Evolutionary conservation across 2,113 vertebrate species (phyloP).

Genomic region (Menura novaehollandiae): DNA sequence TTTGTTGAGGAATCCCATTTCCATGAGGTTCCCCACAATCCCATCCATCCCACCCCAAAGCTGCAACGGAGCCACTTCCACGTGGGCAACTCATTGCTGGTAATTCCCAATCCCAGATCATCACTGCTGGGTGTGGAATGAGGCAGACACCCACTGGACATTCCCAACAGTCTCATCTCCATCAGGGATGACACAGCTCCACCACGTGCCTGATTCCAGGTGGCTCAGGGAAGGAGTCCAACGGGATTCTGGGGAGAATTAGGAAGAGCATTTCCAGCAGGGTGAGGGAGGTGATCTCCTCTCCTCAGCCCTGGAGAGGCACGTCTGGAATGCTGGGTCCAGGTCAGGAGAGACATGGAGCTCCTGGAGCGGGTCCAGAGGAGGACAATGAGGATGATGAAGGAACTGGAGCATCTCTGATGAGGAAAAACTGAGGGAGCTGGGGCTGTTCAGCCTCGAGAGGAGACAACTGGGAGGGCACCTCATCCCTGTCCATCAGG

Average conservation of each 20-base stretch:
- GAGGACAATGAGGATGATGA: not conserved
- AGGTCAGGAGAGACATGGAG: not conserved
- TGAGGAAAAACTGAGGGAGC: not conserved
- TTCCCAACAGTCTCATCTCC: not conserved
- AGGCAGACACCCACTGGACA: not conserved
- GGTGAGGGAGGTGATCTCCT: not conserved
- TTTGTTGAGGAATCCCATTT: not conserved
- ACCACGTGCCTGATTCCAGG: rapidly evolving
- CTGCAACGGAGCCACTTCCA: rapidly evolving
- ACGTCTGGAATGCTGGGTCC: not conserved
- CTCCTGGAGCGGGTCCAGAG: not conserved
- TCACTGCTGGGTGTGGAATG: rapidly evolving
- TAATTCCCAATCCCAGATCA: not conserved
- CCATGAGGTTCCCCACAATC: not conserved
- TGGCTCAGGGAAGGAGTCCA: not conserved
- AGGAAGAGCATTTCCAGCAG: not conserved
- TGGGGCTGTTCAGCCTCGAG: not conserved
- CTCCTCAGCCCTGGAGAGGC: not conserved
- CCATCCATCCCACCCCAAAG: not conserved
- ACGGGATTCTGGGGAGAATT: not conserved
- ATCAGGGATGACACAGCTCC: not conserved
- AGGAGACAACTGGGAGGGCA: not conserved
- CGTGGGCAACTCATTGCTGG: rapidly evolving
- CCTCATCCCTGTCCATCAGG: not conserved
- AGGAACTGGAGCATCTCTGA: not conserved